Evolutionary conservation across 2,797 vertebrate species (phyloP), one percentile per base, ranked within the genome.

Genomic region (Tauraco hartlaubi): DNA sequence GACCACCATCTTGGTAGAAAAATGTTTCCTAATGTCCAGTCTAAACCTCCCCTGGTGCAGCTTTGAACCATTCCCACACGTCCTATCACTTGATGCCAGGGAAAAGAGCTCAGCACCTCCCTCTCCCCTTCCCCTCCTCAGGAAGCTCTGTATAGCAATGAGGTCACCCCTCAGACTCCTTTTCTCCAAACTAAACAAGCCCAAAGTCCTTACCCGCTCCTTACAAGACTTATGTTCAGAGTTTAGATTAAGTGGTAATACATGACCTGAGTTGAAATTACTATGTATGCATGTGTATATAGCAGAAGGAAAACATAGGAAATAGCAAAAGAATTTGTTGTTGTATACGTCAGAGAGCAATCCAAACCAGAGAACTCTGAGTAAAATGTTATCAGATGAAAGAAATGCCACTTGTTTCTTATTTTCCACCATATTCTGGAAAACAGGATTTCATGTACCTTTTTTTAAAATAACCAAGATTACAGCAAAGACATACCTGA

Each of bases 391-490:
- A 77, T 8, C 77, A 49, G 12, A 28, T 82, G 35, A 87, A 92
- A 89, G 75, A 68, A 75, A 12, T 29, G 22, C 61, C 67, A 89
- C 39, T 48, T 52, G 23, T 75, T 95, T 91, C 76, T 77, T 86
- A 41, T 72, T 93, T 92, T 86, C 33, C 17, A 74, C 49, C 4
- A 18, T 64, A 87, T 59, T 95, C 46, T 35, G 63, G 75, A 87
- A 92, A 97, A 82, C 17, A 71, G 48, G 28, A 74, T 79, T 96
- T 68, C 29, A 61, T 16, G 35, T 91, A 68, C 18, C 13, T 95
- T 93, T 81, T 90, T 94, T 49, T 67, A 79, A 95, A 92, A 85
- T 76, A 96, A 94, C 82, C 51, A 90, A 66, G 52, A 59, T 89
- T 74, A 71, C 68, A 82, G 72, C 71, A 89, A 69, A 73, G 63